phyloP scores from a whole-genome alignment of 2,888 invertebrate genomes.

The Cotesia congregata region DNA sequence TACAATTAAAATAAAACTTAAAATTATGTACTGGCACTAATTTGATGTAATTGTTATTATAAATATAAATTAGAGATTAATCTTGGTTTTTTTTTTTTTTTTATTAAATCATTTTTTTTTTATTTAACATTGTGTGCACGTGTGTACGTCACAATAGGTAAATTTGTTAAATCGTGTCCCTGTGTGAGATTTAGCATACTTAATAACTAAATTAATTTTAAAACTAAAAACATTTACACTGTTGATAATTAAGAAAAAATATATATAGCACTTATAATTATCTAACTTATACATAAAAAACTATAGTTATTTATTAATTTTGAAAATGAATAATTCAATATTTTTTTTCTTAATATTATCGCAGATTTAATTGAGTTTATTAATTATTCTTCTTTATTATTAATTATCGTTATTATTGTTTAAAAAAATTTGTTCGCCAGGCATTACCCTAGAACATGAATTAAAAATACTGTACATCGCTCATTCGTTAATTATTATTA shows the following conservation, averaged over 20 bases:
- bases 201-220: not conserved
- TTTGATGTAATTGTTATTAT: conserved; percentile 6
- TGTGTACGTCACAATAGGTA: not conserved
- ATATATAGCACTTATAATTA: conserved; percentile 11
- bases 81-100: not conserved
- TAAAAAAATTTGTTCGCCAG: conserved; percentile 53
- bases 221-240: conserved; percentile 10
- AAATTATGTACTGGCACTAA: not conserved
- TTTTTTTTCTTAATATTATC: not conserved
- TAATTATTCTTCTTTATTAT: conserved; percentile 18
- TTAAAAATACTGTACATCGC: conserved; percentile 65
- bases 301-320: conserved; percentile 21
- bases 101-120: not conserved
- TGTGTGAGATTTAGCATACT: not conserved
- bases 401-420: conserved; percentile 24
- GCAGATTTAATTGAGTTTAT: conserved; percentile 10
- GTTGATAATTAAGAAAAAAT: not conserved
- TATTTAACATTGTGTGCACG: conserved; percentile 11
- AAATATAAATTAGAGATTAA: not conserved
- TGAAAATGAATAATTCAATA: conserved; percentile 28
- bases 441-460: conserved; percentile 53
- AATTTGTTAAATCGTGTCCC: not conserved
- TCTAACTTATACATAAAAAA: conserved; percentile 24
- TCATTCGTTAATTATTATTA: not conserved
- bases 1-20: not conserved